Percentiles rank a stretch among this genome's conserved stretches.
Conservation (phyloP, 2,888 invertebrate species). For the Abrostola triplasia region DNA sequence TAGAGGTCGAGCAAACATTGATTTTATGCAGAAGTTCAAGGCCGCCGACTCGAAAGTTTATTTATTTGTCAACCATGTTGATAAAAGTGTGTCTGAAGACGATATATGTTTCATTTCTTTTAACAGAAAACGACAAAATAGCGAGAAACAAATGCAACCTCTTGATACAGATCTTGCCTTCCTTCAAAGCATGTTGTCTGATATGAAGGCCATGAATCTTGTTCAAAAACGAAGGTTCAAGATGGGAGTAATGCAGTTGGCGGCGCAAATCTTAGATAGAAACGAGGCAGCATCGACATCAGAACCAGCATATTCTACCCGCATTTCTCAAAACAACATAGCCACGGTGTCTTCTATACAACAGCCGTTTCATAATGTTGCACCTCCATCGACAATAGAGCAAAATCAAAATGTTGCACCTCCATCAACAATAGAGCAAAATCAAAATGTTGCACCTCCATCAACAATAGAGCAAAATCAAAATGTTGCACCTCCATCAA, state of each 20-base stretch:
- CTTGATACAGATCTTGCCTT: too few relatives aligned
- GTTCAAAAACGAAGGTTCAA: constrained; percentile 16
- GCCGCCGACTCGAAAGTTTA: constrained; percentile 1
- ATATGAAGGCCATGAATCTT: constrained; percentile 18
- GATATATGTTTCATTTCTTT: not conserved
- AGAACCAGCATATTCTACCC: constrained; percentile 9
- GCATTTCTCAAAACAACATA: constrained; percentile 10
- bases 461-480: not conserved
- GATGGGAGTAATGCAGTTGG: constrained; percentile 25
- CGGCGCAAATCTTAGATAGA: constrained; percentile 21
- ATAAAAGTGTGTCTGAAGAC: constrained; percentile 2
- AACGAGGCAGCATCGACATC: constrained; percentile 15
- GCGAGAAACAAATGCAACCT: too few relatives aligned
- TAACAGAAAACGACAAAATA: too few relatives aligned
- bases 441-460: too few relatives aligned
- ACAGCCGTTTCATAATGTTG: constrained; percentile 19
- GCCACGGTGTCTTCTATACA: constrained; percentile 9
- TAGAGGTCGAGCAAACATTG: not conserved
- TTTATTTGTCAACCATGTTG: constrained; percentile 1
- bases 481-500: not conserved
- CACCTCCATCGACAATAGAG: constrained; percentile 8
- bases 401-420: too few relatives aligned
- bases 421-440: too few relatives aligned
- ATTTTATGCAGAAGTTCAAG: constrained; percentile 1
- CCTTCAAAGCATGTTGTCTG: constrained; percentile 22